Evolutionary conservation across 2,113 vertebrate genomes (phyloP).

Genomic region (Romanogobio albipinnatus): DNA sequence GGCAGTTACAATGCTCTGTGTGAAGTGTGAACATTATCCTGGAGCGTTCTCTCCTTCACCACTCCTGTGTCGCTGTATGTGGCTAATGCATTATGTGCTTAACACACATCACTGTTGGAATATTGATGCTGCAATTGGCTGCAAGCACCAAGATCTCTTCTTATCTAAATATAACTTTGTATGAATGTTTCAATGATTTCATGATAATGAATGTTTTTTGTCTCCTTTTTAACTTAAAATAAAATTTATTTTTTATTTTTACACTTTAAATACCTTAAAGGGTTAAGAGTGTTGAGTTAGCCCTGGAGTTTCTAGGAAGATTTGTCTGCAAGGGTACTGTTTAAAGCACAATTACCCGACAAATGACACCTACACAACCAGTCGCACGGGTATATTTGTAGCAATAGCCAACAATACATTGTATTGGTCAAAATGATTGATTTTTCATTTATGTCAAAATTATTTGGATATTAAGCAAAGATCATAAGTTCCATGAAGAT

Average conservation of each 20-base stretch:
- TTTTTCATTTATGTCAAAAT: no score
- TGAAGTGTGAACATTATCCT: neutral
- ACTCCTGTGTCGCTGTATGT: neutral
- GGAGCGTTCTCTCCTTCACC: neutral
- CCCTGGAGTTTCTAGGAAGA: no score
- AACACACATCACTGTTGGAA: neutral
- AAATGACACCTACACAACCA: no score
- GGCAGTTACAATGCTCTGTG: conserved; percentile 6
- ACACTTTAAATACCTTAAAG: neutral
- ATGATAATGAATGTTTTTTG: neutral
- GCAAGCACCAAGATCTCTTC: neutral
- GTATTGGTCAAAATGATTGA: no score
- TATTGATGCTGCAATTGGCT: neutral
- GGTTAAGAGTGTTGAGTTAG: no score
- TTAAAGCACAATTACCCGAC: no score
- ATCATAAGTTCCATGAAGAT: no score
- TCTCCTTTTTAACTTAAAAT: neutral
- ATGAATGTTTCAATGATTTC: neutral
- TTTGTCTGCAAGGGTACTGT: no score
- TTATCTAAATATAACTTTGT: neutral
- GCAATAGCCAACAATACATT: no score
- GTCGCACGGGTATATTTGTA: no score
- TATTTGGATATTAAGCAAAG: no score
- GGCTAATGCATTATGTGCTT: neutral
- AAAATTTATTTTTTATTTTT: neutral